Evolutionary conservation across 2,888 invertebrate species (phyloP).

Genomic region (Epistrophella euchroma): DNA sequence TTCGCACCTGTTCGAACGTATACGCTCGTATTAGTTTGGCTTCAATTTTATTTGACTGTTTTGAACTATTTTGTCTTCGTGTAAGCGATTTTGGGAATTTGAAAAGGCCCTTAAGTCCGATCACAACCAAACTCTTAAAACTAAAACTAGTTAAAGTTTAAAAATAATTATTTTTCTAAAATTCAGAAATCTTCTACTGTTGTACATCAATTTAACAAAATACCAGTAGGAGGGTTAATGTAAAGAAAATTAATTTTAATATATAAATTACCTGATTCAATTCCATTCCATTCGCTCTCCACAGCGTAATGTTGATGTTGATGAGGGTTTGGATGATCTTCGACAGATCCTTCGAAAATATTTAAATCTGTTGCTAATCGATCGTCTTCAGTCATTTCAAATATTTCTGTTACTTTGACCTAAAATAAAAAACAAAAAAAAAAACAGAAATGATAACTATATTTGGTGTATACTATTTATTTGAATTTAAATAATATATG

Average conservation of each 20-base stretch:
- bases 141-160: too few species aligned
- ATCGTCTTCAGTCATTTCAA: conserved; percentile 92
- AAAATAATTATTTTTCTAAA: not conserved
- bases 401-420: conserved; percentile 95
- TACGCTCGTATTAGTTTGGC: too few species aligned
- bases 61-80: too few species aligned
- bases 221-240: conserved; percentile 6
- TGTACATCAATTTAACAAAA: not conserved
- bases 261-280: conserved; percentile 82
- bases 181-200: not conserved
- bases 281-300: conserved; percentile 83
- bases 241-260: not conserved
- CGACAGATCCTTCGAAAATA: conserved; percentile 82
- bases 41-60: too few species aligned
- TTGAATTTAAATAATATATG: not conserved
- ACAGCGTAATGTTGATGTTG: conserved; percentile 82
- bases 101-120: too few species aligned
- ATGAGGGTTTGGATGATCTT: conserved; percentile 82
- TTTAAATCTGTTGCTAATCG: conserved; percentile 85
- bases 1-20: too few species aligned
- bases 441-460: not conserved
- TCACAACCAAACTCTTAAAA: too few species aligned
- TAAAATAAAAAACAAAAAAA: conserved; percentile 80
- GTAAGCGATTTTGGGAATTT: too few species aligned
- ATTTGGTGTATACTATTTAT: not conserved